Conservation (phyloP, 2,888 invertebrate genomes). For the Brachycybe producta region DNA sequence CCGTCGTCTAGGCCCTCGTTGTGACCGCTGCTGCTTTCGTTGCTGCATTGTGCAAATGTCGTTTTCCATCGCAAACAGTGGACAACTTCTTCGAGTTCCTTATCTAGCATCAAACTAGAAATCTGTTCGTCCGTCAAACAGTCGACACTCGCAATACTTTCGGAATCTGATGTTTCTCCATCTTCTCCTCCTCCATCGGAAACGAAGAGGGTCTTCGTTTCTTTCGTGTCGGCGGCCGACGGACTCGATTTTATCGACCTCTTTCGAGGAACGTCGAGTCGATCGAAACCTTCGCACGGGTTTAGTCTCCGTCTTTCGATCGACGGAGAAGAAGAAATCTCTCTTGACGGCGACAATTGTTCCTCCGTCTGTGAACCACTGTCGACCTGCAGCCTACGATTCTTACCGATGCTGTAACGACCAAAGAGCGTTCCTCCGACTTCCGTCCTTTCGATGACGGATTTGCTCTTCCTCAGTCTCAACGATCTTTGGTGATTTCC, state of each 20-base stretch:
- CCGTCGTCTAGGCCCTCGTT: no score
- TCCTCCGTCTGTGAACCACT: constrained; percentile 8
- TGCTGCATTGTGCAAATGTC: background rate
- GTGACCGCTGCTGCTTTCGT: background rate
- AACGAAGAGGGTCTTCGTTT: background rate
- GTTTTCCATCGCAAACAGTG: background rate
- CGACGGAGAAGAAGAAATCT: no score
- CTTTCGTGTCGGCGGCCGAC: background rate
- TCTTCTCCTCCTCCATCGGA: no score
- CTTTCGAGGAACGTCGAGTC: no score
- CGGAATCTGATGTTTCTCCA: constrained; percentile 18
- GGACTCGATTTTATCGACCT: constrained; percentile 5
- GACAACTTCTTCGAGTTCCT: constrained; percentile 14
- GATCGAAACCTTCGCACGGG: no score
- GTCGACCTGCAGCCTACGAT: constrained; percentile 10
- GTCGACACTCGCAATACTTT: constrained; percentile 45
- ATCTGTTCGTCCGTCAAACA: constrained; percentile 65
- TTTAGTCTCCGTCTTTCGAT: no score
- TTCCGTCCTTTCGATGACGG: constrained; percentile 6
- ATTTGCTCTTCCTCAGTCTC: constrained; percentile 12
- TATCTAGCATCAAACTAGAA: constrained; percentile 47
- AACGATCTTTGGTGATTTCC: background rate
- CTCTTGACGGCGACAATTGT: no score
- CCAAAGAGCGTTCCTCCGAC: constrained; percentile 9
- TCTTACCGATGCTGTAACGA: constrained; percentile 9